Evolutionary conservation across 2,888 invertebrate genomes (phyloP).

Genomic region (Belgica antarctica): DNA sequence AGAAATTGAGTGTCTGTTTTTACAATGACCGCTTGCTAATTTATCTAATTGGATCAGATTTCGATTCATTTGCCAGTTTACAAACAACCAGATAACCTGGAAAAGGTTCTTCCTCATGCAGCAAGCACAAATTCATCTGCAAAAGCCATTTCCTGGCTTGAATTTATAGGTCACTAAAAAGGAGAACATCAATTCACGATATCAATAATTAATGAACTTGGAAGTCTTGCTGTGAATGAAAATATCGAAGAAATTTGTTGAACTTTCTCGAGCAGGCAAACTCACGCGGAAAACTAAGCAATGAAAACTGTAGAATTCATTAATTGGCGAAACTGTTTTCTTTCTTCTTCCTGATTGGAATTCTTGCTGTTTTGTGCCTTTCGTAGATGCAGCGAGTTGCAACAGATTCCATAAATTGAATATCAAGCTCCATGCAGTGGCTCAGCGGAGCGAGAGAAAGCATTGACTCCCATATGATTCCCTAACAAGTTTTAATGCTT

Average conservation of each 20-base stretch:
- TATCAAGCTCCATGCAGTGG: background rate
- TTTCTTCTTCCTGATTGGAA: conserved; percentile 14
- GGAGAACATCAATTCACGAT: background rate
- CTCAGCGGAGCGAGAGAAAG: background rate
- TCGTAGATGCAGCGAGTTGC: conserved; percentile 6
- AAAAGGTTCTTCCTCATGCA: too few species aligned
- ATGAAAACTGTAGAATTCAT: conserved; percentile 1
- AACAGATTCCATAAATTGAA: conserved; percentile 29
- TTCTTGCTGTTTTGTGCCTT: conserved; percentile 15
- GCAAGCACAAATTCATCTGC: too few species aligned
- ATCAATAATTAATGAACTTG: background rate
- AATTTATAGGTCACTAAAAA: too few species aligned
- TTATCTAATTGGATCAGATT: too few species aligned
- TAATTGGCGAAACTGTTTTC: background rate
- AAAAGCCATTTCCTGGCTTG: too few species aligned
- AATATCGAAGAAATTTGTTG: background rate
- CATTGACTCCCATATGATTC: background rate
- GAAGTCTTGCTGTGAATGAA: background rate
- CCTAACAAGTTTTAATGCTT: conserved; percentile 21
- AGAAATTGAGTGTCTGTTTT: too few species aligned
- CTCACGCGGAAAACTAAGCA: too few species aligned
- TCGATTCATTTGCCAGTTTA: too few species aligned
- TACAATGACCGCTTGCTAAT: too few species aligned
- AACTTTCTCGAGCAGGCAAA: too few species aligned
- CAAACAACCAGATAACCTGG: too few species aligned